Evolutionary conservation across 2,888 invertebrate species (phyloP).

Genomic region (Marasmarcha lunaedactyla): DNA sequence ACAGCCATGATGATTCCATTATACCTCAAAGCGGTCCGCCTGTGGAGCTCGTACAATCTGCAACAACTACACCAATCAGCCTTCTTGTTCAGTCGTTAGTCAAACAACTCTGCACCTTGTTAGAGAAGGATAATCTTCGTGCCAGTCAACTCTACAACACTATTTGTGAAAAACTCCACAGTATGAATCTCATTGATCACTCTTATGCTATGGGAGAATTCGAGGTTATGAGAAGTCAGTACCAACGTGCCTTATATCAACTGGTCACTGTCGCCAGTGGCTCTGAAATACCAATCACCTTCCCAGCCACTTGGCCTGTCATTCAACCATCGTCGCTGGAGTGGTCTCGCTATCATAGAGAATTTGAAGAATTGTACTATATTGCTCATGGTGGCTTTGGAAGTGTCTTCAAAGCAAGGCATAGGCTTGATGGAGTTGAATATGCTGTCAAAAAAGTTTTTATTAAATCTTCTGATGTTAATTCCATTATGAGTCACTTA

Average conservation of each 20-base stretch:
- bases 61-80: constrained; percentile 72
- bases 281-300: constrained; percentile 55
- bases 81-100: constrained; percentile 78
- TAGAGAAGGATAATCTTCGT: constrained; percentile 71
- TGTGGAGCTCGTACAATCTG: constrained; percentile 42
- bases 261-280: constrained; percentile 72
- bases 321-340: constrained; percentile 60
- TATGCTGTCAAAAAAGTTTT: constrained; percentile 86
- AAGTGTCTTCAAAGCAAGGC: constrained; percentile 78
- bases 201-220: constrained; percentile 78
- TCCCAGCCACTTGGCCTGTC: constrained; percentile 65
- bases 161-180: constrained; percentile 75
- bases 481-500: constrained; percentile 74
- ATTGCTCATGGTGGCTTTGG: constrained; percentile 84
- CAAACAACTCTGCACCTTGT: constrained; percentile 74
- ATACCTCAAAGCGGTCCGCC: constrained; percentile 44
- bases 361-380: constrained; percentile 77
- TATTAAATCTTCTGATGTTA: constrained; percentile 73
- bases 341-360: constrained; percentile 76
- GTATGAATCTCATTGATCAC: constrained; percentile 77
- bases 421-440: constrained; percentile 80
- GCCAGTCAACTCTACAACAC: constrained; percentile 74
- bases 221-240: constrained; percentile 76
- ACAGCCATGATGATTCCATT: constrained; percentile 39
- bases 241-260: constrained; percentile 75